A percentile compares a stretch with the other conserved stretches of the same genome.
These are phyloP conservation scores for Trichonephila clavipes DNA, from an alignment of 1,140 invertebrate species.

Conservation along the genomic window DNA sequence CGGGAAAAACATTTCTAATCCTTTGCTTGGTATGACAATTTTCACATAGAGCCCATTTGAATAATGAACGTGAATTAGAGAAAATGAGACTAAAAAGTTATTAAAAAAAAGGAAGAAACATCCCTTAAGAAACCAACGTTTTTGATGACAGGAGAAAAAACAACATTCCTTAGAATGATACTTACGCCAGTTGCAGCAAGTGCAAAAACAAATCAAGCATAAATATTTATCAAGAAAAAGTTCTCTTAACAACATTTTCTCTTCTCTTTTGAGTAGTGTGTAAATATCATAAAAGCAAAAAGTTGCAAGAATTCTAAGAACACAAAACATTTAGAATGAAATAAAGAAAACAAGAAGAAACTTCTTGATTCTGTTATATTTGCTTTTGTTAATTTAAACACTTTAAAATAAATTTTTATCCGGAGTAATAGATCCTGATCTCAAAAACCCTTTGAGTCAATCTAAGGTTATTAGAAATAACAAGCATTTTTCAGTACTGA, in stretches of 20 bases:
- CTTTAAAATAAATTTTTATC: conserved; percentile 12
- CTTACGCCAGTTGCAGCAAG: not conserved
- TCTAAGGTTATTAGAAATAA: conserved; percentile 18
- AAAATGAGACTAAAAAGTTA: conserved; percentile 65
- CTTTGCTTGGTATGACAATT: conserved; percentile 69
- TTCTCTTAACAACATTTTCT: no score
- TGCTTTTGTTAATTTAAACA: conserved; percentile 36
- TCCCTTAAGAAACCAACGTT: conserved; percentile 37
- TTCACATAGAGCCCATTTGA: conserved; percentile 69
- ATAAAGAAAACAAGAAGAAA: not conserved
- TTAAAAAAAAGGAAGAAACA: conserved; percentile 31
- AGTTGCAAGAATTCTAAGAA: not conserved
- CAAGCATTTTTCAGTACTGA: not conserved
- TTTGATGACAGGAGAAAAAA: conserved; percentile 34
- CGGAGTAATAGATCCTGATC: not conserved
- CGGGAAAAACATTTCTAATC: conserved; percentile 57
- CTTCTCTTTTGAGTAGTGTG: not conserved
- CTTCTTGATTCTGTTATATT: conserved; percentile 5
- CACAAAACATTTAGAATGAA: not conserved
- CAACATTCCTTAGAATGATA: conserved; percentile 6
- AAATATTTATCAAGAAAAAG: conserved; percentile 62
- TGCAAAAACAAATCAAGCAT: conserved; percentile 64
- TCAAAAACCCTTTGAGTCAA: conserved; percentile 3
- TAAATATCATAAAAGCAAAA: conserved; percentile 29
- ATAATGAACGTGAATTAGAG: conserved; percentile 71